phyloP scores from a whole-genome alignment of 2,113 vertebrate genomes.

The Melanotaenia duboulayi region DNA sequence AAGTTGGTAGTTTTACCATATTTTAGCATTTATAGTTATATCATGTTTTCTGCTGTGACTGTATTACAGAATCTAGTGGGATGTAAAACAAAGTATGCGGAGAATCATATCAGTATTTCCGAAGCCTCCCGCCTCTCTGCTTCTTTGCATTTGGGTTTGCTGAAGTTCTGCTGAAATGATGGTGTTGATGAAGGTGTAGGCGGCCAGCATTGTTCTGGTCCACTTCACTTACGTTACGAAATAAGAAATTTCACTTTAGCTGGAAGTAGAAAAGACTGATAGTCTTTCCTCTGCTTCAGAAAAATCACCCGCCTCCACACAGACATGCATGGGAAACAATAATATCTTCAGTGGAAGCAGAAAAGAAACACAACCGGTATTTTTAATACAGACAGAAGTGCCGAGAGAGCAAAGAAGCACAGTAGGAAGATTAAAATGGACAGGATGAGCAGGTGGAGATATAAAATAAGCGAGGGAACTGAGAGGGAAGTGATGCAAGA shows the following conservation, averaged over 20 bases:
- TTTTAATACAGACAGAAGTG: conserved; percentile 19
- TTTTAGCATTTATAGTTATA: no score
- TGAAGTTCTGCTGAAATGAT: not conserved
- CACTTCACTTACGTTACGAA: conserved; percentile 1
- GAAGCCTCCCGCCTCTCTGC: no score
- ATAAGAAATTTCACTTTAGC: not conserved
- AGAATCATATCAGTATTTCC: not conserved
- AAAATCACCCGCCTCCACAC: not conserved
- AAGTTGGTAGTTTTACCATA: no score
- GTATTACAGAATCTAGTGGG: no score
- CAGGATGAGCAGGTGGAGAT: conserved; percentile 30
- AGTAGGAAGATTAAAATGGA: conserved; percentile 36
- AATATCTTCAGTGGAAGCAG: not conserved
- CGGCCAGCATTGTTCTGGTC: not conserved
- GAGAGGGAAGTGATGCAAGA: conserved; percentile 56
- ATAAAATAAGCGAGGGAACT: conserved; percentile 14
- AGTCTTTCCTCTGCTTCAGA: conserved; percentile 1
- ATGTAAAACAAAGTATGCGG: not conserved
- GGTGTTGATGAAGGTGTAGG: not conserved
- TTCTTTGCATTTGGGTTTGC: not conserved
- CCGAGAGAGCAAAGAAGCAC: not conserved
- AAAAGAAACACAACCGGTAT: not conserved
- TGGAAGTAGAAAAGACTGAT: not conserved
- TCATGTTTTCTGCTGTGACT: no score
- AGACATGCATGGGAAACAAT: conserved; percentile 12